Conservation (phyloP, 2,888 invertebrate species). For the Masnerella sp. region DNA sequence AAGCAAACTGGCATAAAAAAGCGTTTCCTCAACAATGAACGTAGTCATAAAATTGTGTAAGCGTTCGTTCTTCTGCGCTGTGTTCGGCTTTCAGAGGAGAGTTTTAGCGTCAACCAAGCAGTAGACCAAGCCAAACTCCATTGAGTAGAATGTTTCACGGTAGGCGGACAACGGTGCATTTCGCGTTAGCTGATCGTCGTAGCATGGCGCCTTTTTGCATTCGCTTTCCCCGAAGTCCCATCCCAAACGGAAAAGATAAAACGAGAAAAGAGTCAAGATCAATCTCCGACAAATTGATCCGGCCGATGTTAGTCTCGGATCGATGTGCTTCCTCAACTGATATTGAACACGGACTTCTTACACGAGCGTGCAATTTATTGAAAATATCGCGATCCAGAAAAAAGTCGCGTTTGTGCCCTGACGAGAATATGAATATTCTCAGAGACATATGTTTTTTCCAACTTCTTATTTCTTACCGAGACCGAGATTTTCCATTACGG, state of each 20-base stretch:
- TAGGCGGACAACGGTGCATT: conserved; percentile 67
- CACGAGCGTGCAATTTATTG: conserved; percentile 23
- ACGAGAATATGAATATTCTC: conserved; percentile 26
- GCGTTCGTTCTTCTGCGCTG: conserved; percentile 18
- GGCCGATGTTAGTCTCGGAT: conserved; percentile 27
- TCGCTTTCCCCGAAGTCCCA: conserved; percentile 47
- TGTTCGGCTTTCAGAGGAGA: conserved; percentile 8
- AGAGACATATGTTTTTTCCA: background rate
- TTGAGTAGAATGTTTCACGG: conserved; percentile 72
- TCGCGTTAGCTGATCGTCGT: conserved; percentile 64
- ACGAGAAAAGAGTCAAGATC: no score
- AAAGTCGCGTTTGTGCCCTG: background rate
- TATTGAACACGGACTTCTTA: conserved; percentile 38
- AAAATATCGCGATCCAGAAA: conserved; percentile 16
- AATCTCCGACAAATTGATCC: conserved; percentile 51
- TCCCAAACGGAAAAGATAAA: conserved; percentile 44
- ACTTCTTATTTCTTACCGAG: background rate
- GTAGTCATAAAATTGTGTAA: conserved; percentile 41
- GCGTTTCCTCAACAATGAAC: conserved; percentile 29
- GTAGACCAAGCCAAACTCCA: conserved; percentile 55
- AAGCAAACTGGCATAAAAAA: conserved; percentile 33
- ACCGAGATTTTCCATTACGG: conserved; percentile 19
- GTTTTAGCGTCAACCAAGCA: conserved; percentile 36
- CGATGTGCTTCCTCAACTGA: conserved; percentile 30
- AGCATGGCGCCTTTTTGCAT: conserved; percentile 57